phyloP scores from a whole-genome alignment of 2,888 invertebrate species.

The Pyrgus malvae region DNA sequence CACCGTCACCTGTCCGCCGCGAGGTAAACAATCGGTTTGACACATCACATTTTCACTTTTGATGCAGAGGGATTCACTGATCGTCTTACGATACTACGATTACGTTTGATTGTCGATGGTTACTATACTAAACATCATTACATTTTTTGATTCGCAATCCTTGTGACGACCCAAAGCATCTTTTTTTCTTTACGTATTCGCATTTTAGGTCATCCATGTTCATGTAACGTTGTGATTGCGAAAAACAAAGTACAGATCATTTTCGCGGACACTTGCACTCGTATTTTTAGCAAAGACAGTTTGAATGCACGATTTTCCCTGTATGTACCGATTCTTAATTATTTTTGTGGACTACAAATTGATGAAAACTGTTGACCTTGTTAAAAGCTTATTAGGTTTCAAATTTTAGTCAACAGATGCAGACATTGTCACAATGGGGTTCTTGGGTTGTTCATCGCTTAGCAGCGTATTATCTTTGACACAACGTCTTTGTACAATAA shows the following conservation, averaged over 20 bases:
- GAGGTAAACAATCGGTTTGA: slow-evolving; percentile 82
- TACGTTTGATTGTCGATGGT: slow-evolving; percentile 65
- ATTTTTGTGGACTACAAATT: slow-evolving; percentile 74
- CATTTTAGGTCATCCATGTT: slow-evolving; percentile 83
- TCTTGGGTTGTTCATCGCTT: slow-evolving; percentile 56
- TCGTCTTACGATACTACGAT: slow-evolving; percentile 59
- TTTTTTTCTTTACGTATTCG: slow-evolving; percentile 80
- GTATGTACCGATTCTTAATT: slow-evolving; percentile 69
- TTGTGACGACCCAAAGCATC: slow-evolving; percentile 74
- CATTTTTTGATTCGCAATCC: slow-evolving; percentile 67
- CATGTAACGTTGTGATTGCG: slow-evolving; percentile 83
- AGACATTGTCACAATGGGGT: slow-evolving; percentile 78
- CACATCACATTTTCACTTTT: slow-evolving; percentile 83
- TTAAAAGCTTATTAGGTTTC: slow-evolving; percentile 82
- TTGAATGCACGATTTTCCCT: slow-evolving; percentile 55
- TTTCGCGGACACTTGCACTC: slow-evolving; percentile 75
- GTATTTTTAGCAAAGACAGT: slow-evolving; percentile 58
- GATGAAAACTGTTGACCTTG: slow-evolving; percentile 83
- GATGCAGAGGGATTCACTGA: slow-evolving; percentile 66
- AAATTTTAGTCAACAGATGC: slow-evolving; percentile 82
- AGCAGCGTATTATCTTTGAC: slow-evolving; percentile 53
- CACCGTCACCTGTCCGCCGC: slow-evolving; percentile 72
- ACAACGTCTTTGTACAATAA: slow-evolving; percentile 27
- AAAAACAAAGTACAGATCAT: slow-evolving; percentile 80
- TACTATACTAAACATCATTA: slow-evolving; percentile 66